Conservation (phyloP, 2,113 vertebrate genomes). For the Amazona vittata region DNA sequence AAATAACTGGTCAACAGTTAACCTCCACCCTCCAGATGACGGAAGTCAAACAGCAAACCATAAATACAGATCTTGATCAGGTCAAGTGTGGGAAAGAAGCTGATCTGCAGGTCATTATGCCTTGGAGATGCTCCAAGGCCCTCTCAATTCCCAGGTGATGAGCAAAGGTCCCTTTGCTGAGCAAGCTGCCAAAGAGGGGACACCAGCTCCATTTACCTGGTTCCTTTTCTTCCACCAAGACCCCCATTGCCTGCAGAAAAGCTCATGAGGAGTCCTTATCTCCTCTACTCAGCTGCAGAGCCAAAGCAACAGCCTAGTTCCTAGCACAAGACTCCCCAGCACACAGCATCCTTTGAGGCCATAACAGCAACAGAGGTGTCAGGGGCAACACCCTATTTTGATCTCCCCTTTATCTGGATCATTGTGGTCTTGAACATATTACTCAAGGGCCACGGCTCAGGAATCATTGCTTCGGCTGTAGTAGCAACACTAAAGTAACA, state of each 20-base stretch:
- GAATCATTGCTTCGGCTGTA: neutral
- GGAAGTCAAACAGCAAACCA: neutral
- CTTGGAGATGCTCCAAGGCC: neutral
- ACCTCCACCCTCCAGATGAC: neutral
- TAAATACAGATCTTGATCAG: neutral
- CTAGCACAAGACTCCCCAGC: neutral
- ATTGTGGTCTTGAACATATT: neutral
- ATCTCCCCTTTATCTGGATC: neutral
- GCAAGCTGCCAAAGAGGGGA: neutral
- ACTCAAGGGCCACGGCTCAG: neutral
- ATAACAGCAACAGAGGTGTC: neutral
- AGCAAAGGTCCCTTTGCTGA: neutral
- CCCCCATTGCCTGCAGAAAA: accelerated
- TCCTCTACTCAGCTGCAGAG: neutral
- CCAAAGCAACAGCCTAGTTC: neutral
- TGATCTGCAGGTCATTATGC: neutral
- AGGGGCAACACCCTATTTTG: neutral
- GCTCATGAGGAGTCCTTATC: neutral
- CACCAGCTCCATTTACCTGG: neutral
- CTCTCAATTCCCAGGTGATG: neutral
- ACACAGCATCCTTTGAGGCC: neutral
- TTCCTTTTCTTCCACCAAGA: neutral
- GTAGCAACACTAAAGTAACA: neutral
- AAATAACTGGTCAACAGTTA: neutral
- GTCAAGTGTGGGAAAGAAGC: neutral